phyloP scores from a whole-genome alignment of 2,113 vertebrate genomes.

The Excalfactoria chinensis region DNA sequence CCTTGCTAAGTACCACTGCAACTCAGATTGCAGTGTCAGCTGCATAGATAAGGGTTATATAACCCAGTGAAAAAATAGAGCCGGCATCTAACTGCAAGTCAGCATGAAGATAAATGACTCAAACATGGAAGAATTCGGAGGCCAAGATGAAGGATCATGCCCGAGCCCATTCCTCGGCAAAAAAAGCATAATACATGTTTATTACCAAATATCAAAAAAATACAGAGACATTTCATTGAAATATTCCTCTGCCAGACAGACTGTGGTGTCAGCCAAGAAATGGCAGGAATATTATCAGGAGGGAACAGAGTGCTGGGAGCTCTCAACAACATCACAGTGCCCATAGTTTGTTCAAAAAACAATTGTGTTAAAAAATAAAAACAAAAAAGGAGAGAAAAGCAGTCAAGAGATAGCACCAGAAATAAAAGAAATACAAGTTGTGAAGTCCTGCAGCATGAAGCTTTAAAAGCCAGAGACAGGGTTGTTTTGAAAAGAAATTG shows the following conservation, averaged over 20 bases:
- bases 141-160: neutral
- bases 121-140: neutral
- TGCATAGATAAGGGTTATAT: conserved; percentile 57
- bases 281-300: neutral
- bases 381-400: neutral
- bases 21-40: conserved; percentile 59
- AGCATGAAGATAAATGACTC: conserved; percentile 54
- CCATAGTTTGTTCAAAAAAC: neutral
- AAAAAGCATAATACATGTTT: neutral
- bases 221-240: neutral
- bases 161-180: neutral
- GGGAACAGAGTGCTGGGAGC: neutral
- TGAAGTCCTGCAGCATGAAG: neutral
- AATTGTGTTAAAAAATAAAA: neutral
- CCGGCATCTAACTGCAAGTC: conserved; percentile 51
- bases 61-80: conserved; percentile 43
- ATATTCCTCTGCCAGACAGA: neutral
- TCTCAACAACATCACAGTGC: neutral
- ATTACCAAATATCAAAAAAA: neutral
- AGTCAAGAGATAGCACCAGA: neutral
- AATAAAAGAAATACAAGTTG: neutral
- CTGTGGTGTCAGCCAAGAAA: neutral
- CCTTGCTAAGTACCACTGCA: conserved; percentile 41
- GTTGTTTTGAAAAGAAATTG: neutral
- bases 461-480: neutral